These are phyloP conservation scores for Chinchilla lanigera DNA, from an alignment of 2,113 vertebrate genomes.

Conservation along the genomic window DNA sequence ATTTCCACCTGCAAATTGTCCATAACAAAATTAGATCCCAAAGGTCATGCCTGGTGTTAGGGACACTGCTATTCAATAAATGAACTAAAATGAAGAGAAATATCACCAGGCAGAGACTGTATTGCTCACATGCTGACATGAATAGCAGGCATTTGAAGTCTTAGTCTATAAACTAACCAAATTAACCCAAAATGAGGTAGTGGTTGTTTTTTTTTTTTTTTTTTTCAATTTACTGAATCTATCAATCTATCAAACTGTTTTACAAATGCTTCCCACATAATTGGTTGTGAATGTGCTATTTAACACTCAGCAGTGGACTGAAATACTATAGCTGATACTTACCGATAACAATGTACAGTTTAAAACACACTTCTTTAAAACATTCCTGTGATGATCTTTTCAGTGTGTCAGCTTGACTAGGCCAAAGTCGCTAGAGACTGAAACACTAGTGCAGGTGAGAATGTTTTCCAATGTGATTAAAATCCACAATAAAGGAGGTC, in stretches of 20 bases:
- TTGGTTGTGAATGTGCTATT: not conserved
- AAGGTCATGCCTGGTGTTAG: not conserved
- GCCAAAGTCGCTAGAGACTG: not conserved
- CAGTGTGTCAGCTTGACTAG: not conserved
- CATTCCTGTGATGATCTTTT: not conserved
- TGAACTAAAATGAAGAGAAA: not conserved
- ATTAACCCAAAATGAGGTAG: not conserved
- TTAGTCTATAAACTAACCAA: slow-evolving; percentile 20
- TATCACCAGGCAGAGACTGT: not conserved
- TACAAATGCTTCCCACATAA: not conserved
- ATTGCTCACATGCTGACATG: not conserved
- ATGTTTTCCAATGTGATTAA: not conserved
- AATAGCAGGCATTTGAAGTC: not conserved
- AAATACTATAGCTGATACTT: not conserved
- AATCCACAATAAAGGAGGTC: not conserved
- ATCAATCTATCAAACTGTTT: not conserved
- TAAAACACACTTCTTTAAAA: not conserved
- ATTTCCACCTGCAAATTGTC: not conserved
- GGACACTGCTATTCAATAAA: not conserved
- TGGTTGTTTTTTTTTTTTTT: too few relatives aligned
- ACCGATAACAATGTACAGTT: not conserved
- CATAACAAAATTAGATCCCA: not conserved
- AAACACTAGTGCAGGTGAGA: not conserved
- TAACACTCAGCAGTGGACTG: not conserved
- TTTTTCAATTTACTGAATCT: slow-evolving; percentile 29